Evolutionary conservation across 1,140 invertebrate species (phyloP).

Genomic region (Mycetomoellerius zeteki): DNA sequence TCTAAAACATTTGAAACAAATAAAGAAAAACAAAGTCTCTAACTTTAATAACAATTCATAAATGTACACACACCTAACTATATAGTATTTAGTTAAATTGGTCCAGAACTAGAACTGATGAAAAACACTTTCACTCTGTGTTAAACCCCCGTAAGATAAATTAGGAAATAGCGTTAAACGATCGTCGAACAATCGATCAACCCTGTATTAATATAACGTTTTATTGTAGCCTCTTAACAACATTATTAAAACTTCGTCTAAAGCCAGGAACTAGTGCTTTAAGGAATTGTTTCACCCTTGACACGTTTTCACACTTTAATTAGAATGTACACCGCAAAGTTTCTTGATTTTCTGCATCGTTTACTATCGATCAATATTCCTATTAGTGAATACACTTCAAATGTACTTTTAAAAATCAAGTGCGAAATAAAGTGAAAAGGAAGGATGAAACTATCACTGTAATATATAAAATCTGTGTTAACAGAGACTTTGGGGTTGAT

Average conservation of each 20-base stretch:
- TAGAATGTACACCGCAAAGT: slow-evolving; percentile 67
- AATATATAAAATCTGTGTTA: slow-evolving; percentile 50
- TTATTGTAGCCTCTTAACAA: slow-evolving; percentile 71
- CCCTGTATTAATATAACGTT: slow-evolving; percentile 68
- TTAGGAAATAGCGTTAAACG: slow-evolving; percentile 54
- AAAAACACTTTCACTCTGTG: slow-evolving; percentile 66
- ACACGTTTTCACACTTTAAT: slow-evolving; percentile 52
- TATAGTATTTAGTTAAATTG: slow-evolving; percentile 67
- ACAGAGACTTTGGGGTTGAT: slow-evolving; percentile 37
- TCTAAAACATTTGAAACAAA: slow-evolving; percentile 75
- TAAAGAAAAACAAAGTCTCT: slow-evolving; percentile 70
- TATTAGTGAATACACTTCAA: slow-evolving; percentile 54
- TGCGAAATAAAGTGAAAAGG: slow-evolving; percentile 55
- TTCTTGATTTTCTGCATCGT: slow-evolving; percentile 39
- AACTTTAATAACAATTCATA: slow-evolving; percentile 74
- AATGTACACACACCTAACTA: slow-evolving; percentile 68
- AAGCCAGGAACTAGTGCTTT: slow-evolving; percentile 74
- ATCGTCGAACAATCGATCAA: slow-evolving; percentile 63
- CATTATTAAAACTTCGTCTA: slow-evolving; percentile 56
- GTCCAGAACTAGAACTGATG: slow-evolving; percentile 64
- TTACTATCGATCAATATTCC: slow-evolving; percentile 25
- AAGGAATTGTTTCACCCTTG: slow-evolving; percentile 61
- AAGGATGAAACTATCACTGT: slow-evolving; percentile 50
- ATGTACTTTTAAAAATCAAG: slow-evolving; percentile 25
- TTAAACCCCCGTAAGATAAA: slow-evolving; percentile 65